Percentiles rank a stretch among this genome's conserved stretches.
These are phyloP conservation scores for Apamea sordens DNA, from an alignment of 2,888 invertebrate genomes.

Conservation along the genomic window DNA sequence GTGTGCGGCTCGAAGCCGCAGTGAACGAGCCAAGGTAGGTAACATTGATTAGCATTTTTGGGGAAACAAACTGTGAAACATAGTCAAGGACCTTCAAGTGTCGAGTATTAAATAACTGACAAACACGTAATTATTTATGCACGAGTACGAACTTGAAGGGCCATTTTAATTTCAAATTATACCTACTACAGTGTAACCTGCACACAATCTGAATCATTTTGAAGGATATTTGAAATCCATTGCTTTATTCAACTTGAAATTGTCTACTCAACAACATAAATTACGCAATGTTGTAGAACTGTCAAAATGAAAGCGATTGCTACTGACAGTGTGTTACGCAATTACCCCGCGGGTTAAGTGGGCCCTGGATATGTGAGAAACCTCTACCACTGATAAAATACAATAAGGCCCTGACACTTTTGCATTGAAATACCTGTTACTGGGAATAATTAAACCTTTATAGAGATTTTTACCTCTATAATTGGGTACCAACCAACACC, in stretches of 20 bases:
- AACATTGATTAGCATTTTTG: neutral
- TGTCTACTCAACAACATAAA: neutral
- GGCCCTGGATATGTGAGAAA: no score
- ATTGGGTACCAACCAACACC: neutral
- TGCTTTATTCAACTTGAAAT: neutral
- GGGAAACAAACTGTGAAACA: constrained; percentile 6
- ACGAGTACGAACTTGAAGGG: constrained; percentile 16
- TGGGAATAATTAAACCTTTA: no score
- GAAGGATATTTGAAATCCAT: neutral
- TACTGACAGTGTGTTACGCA: neutral
- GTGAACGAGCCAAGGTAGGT: no score
- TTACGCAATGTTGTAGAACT: neutral
- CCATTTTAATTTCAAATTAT: constrained; percentile 55
- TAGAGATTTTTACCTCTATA: neutral
- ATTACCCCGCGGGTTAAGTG: neutral
- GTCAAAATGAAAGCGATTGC: neutral
- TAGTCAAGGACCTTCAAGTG: constrained; percentile 2
- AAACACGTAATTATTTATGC: constrained; percentile 32
- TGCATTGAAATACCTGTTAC: neutral
- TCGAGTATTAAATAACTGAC: constrained; percentile 16
- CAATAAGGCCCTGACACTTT: neutral
- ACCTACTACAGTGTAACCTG: neutral
- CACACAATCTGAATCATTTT: neutral
- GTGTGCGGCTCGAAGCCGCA: no score
- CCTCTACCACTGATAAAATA: neutral